Base-by-base conservation (phyloP, 2,113 vertebrate genomes). In the Gadus macrocephalus region DNA sequence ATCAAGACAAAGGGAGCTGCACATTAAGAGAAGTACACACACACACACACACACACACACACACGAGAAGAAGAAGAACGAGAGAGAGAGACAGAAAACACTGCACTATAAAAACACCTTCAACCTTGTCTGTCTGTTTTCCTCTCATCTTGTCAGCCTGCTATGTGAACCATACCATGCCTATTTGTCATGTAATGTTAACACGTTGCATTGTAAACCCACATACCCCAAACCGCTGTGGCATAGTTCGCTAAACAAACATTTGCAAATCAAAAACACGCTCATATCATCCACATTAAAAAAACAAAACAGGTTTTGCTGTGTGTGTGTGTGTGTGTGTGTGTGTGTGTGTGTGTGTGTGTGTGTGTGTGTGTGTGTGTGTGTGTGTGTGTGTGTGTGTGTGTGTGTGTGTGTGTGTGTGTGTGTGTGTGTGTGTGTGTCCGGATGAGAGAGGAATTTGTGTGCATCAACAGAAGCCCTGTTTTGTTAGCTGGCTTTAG, bases 401-500 rank as follows among this genome's bases (percentile, higher is more conserved):
- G 65, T 66, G 65, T 61, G 73, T 68, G 60, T 62, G 61, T 27
- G 22, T 27, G 22, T n/a, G 62, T 17, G 61, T 15, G 61, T 28
- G 62, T 17, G 3, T 17, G 28, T 3, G 15, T 17, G 31, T 31
- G 62, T 2, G 62, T 15, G 28, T 9, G 28, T 35, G 2, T 78
- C 72, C 59, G 76, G 76, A 85, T 76, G 79, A 84, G 77, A 0
- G 69, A 76, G 82, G 82, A 83, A 87, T 79, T 81, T 16, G 61
- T 70, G 62, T 75, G 80, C 79, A 83, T 83, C 79, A 86, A 85
- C 80, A 83, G 79, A 83, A 81, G 80, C 64, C 71, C 72, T 85
- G 83, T 88, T 88, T 80, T 83, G 74, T 83, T 85, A 87, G 86
- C 83, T 88, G 85, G 61, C 69, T 66, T 9, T 68, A 85, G 85